These are phyloP conservation scores for Petrosia ficiformis DNA, from an alignment of 37 sponge, comb jelly and placozoan species.

Conservation along the genomic window DNA sequence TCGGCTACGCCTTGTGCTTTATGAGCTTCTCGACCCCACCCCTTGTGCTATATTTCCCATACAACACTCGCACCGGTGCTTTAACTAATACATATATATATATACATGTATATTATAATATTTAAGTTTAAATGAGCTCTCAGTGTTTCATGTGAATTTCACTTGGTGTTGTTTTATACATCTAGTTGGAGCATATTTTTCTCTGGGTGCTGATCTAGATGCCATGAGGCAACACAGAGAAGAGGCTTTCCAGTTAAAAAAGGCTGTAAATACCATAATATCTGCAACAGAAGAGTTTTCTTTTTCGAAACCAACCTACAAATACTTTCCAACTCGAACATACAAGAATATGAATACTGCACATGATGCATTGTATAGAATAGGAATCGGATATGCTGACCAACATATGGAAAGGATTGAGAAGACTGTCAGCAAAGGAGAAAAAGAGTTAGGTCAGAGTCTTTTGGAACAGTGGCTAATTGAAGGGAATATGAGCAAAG, in stretches of 20 bases:
- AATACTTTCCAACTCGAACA: constrained; percentile 8
- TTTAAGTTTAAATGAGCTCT: too few species aligned
- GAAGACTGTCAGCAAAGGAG: not conserved
- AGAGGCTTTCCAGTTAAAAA: not conserved
- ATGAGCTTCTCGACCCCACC: too few species aligned
- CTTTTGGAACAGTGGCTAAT: constrained; percentile 56
- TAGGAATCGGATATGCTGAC: not conserved
- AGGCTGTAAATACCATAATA: not conserved
- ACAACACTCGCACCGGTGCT: too few species aligned
- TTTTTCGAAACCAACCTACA: not conserved
- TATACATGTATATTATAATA: too few species aligned
- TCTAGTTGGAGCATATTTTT: constrained; percentile 8
- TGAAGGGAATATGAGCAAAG: constrained; percentile 17
- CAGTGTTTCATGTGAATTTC: too few species aligned
- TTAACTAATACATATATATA: too few species aligned
- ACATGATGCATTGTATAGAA: not conserved
- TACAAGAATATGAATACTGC: not conserved
- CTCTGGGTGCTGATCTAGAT: constrained; percentile 10
- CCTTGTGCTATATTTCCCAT: too few species aligned
- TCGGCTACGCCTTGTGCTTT: too few species aligned
- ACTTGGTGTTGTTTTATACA: not conserved
- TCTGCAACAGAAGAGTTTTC: not conserved
- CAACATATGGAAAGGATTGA: not conserved
- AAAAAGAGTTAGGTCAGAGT: not conserved
- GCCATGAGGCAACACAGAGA: not conserved